These are phyloP conservation scores for Urocynchramus pylzowi DNA, from an alignment of 2,113 vertebrate genomes.

Conservation along the genomic window DNA sequence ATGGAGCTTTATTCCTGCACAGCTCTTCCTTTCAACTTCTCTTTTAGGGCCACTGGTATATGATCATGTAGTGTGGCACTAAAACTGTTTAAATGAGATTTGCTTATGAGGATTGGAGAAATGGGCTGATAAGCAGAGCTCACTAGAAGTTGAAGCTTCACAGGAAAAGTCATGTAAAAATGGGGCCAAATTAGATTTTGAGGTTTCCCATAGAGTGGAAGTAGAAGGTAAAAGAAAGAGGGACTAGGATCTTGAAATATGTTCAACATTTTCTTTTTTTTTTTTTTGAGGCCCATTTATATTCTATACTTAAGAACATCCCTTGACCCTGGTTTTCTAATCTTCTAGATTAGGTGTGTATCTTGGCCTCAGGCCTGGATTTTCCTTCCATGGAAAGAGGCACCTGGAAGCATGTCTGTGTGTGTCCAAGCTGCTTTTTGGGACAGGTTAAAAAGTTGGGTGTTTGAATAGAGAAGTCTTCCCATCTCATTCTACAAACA, in stretches of 20 bases:
- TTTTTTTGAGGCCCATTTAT: not conserved
- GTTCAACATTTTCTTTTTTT: not conserved
- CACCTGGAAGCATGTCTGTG: not conserved
- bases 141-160: not conserved
- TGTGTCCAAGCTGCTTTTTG: not conserved
- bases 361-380: not conserved
- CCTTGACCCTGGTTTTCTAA: not conserved
- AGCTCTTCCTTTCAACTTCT: not conserved
- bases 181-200: not conserved
- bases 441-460: not conserved
- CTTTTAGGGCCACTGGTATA: not conserved
- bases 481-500: not conserved
- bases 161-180: not conserved
- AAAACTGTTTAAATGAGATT: not conserved
- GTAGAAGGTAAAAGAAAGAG: not conserved
- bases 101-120: not conserved
- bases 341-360: not conserved
- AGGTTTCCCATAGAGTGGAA: not conserved
- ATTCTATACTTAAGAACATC: not conserved
- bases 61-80: not conserved
- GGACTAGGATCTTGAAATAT: not conserved
- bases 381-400: not conserved
- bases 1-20: not conserved
- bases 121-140: not conserved
- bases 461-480: not conserved